Evolutionary conservation across 2,888 invertebrate genomes (phyloP).

Genomic region (Pollenia griseotomentosa): DNA sequence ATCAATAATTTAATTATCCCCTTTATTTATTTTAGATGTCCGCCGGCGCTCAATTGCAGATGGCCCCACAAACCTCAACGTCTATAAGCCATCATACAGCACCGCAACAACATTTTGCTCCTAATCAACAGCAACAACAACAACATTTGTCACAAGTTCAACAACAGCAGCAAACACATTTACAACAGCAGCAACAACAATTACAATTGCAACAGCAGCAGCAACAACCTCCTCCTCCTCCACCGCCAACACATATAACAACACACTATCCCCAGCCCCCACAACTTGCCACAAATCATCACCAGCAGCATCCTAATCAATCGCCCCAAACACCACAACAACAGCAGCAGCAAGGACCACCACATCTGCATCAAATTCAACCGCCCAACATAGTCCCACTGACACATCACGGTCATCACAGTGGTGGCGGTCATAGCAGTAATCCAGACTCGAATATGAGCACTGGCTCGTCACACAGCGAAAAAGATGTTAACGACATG

Average conservation of each 20-base stretch:
- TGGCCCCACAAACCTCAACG: slow-evolving; percentile 96
- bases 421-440: slow-evolving; percentile 84
- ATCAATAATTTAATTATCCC: slow-evolving; percentile 36
- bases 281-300: slow-evolving; percentile 74
- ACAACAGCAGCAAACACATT: slow-evolving; percentile 75
- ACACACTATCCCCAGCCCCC: slow-evolving; percentile 74
- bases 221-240: slow-evolving; percentile 72
- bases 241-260: slow-evolving; percentile 71
- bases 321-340: slow-evolving; percentile 73
- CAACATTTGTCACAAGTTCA: slow-evolving; percentile 75
- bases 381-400: slow-evolving; percentile 74
- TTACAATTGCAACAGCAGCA: slow-evolving; percentile 79
- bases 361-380: slow-evolving; percentile 76
- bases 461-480: slow-evolving; percentile 98
- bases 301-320: slow-evolving; percentile 72
- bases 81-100: slow-evolving; percentile 83
- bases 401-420: slow-evolving; percentile 74
- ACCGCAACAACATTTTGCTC: slow-evolving; percentile 80
- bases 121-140: slow-evolving; percentile 78
- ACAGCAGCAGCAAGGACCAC: slow-evolving; percentile 74
- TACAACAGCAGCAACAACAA: slow-evolving; percentile 78
- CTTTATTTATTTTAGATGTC: slow-evolving; percentile 89
- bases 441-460: slow-evolving; percentile 99
- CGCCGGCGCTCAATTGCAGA: slow-evolving; percentile 98
- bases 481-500: slow-evolving; percentile 89